Conservation (phyloP, 2,888 invertebrate species). For the Drosophila recens region DNA sequence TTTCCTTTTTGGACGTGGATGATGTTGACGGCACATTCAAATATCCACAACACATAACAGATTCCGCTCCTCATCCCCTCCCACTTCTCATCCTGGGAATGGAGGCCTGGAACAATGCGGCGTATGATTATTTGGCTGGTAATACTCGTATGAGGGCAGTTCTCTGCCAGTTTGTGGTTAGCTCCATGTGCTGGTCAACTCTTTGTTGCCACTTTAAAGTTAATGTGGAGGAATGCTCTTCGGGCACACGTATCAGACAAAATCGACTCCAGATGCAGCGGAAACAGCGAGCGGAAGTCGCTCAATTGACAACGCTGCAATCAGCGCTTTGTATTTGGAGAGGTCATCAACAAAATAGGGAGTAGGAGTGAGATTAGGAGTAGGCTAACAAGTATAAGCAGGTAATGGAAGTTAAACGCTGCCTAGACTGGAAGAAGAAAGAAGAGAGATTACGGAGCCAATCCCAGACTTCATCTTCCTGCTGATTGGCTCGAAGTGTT, state of each 20-base stretch:
- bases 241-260: constrained; percentile 25
- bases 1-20: constrained; percentile 36
- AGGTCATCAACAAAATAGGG: neutral
- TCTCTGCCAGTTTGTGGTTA: constrained; percentile 52
- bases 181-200: constrained; percentile 26
- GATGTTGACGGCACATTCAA: constrained; percentile 57
- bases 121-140: constrained; percentile 72
- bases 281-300: constrained; percentile 60
- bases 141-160: constrained; percentile 50
- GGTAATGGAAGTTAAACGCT: constrained; percentile 36
- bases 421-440: constrained; percentile 2
- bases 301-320: constrained; percentile 57
- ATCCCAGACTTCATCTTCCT: neutral
- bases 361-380: neutral
- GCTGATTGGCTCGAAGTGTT: constrained; percentile 64
- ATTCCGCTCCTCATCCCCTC: constrained; percentile 6
- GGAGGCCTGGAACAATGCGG: constrained; percentile 74
- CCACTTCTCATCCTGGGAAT: neutral
- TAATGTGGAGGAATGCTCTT: too few species aligned
- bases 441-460: neutral
- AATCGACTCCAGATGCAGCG: constrained; percentile 7
- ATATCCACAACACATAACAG: constrained; percentile 49
- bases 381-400: constrained; percentile 1
- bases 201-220: constrained; percentile 42
- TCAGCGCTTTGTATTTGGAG: constrained; percentile 42